Evolutionary conservation across 1,140 invertebrate species (phyloP).

Genomic region (Leptinotarsa lineolata): DNA sequence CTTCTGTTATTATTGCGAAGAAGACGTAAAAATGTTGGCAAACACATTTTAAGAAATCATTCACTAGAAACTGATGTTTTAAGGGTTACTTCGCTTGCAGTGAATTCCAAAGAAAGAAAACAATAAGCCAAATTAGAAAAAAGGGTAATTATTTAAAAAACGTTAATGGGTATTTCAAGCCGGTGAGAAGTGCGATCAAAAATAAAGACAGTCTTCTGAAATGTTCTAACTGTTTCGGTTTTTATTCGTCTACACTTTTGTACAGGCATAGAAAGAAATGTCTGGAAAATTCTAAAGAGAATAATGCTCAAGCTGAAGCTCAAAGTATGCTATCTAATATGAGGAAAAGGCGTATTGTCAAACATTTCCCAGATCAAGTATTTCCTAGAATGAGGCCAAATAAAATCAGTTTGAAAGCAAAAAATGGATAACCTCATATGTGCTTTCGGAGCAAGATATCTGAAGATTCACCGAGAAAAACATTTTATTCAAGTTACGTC

Average conservation of each 20-base stretch:
- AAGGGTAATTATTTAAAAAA: constrained; percentile 30
- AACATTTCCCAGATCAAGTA: constrained; percentile 33
- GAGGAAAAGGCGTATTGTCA: constrained; percentile 21
- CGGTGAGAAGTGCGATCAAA: not conserved
- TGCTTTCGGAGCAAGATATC: constrained; percentile 33
- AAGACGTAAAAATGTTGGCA: constrained; percentile 28
- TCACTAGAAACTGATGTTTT: constrained; percentile 19
- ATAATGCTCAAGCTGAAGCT: constrained; percentile 8
- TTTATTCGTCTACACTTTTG: constrained; percentile 13
- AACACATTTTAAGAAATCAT: constrained; percentile 33
- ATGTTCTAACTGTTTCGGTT: constrained; percentile 17
- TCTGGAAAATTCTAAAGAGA: not conserved
- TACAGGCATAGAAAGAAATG: constrained; percentile 18
- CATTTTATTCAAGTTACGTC: constrained; percentile 32
- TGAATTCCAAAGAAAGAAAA: constrained; percentile 25
- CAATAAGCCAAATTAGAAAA: constrained; percentile 22
- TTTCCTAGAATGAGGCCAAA: constrained; percentile 42
- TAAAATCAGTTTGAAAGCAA: constrained; percentile 38
- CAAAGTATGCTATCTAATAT: constrained; percentile 7
- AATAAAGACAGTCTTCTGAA: not conserved
- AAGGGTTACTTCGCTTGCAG: constrained; percentile 24
- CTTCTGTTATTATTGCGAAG: too few species aligned
- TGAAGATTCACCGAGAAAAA: constrained; percentile 37
- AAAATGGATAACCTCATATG: constrained; percentile 40
- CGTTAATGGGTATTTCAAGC: constrained; percentile 11